Conservation (phyloP, 2,888 invertebrate species). For the Sminthurides aquaticus region DNA sequence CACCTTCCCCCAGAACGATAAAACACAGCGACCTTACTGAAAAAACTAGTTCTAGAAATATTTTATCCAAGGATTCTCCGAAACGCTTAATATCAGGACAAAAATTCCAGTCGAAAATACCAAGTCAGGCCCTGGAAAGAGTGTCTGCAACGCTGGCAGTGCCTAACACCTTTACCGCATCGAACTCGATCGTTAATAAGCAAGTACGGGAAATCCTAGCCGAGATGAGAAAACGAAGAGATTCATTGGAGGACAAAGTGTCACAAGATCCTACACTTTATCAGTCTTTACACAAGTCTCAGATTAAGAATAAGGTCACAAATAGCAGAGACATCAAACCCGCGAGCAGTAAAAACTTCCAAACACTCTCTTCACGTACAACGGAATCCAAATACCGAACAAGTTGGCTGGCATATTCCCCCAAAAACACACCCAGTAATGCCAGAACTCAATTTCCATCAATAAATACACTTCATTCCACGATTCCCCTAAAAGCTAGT, state of each 20-base stretch:
- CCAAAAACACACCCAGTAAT: neutral
- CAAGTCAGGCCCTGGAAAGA: too few species aligned
- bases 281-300: neutral
- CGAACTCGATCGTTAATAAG: constrained; percentile 10
- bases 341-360: neutral
- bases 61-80: too few species aligned
- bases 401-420: neutral
- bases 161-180: neutral
- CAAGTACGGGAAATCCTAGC: constrained; percentile 21
- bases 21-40: too few species aligned
- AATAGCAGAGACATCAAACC: neutral
- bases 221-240: constrained; percentile 19
- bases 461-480: neutral
- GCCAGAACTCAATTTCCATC: neutral
- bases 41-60: too few species aligned
- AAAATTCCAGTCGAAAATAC: too few species aligned
- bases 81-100: too few species aligned
- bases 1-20: too few species aligned
- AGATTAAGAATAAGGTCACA: neutral
- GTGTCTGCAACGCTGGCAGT: too few species aligned
- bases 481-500: too few species aligned
- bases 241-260: constrained; percentile 17
- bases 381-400: neutral
- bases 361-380: neutral
- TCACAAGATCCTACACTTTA: constrained; percentile 10